Base-by-base conservation (phyloP, 2,888 invertebrate genomes). In the Cephus rjabovi region DNA sequence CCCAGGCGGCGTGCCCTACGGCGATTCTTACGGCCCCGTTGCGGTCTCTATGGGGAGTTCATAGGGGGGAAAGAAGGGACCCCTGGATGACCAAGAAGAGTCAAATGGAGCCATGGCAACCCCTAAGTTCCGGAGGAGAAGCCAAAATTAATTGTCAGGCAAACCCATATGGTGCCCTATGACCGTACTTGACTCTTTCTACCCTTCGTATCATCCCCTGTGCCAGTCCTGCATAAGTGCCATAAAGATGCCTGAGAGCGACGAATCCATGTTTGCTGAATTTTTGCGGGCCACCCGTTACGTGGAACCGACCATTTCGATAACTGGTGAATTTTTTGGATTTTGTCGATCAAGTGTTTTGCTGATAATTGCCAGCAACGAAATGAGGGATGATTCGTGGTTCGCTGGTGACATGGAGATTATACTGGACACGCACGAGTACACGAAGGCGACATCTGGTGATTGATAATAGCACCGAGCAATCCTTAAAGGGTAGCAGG, bases 71-170 rank as follows among this genome's bases (percentile, higher is more conserved):
- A 31, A 33, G 68, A 56, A 31, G 30, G n/a, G 30, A 71, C 9
- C 23, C 2, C 71, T 30, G 74, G 71, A 56, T 73, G 74, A 77
- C 69, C 75, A 37, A 75, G 77, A 23, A 56, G 56, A 56, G 56
- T 56, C 56, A 56, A 56, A 56, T 56, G 56, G 77, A 77, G 40
- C 77, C 77, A 74, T 74, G 76, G 75, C 80, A 78, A 79, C 79
- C 80, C 81, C 75, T 71, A 81, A 81, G 79, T 78, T 81, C 79
- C 75, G 56, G 76, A 73, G 80, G 83, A 84, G 56, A 83, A 83
- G 83, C 81, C 80, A 80, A 83, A 84, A 83, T 83, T 84, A 83
- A 84, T 84, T 83, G 82, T 83, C 70, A 76, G 77, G 80, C 79
- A 70, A 75, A 70, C 75, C 77, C 77, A 76, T 79, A 80, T 76